Conservation (phyloP, 2,113 vertebrate genomes). For the Pelobates fuscus region DNA sequence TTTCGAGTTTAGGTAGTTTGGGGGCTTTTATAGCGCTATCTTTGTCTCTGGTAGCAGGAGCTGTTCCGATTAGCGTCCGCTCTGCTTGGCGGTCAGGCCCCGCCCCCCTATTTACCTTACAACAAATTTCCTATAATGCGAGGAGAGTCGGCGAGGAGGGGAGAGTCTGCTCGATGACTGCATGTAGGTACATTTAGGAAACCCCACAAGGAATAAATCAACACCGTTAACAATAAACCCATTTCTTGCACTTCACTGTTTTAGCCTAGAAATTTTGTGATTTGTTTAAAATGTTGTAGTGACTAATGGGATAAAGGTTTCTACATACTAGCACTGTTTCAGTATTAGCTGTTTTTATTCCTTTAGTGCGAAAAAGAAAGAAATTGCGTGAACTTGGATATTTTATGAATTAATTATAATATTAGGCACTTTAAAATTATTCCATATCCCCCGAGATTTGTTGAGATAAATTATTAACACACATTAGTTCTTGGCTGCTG, state of each 20-base stretch:
- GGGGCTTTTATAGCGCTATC: too few species aligned
- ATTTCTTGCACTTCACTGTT: conserved; percentile 9
- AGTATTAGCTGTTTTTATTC: neutral
- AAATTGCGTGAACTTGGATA: conserved; percentile 2
- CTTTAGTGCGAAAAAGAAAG: neutral
- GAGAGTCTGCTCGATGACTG: neutral
- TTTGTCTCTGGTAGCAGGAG: too few species aligned
- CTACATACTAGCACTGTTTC: neutral
- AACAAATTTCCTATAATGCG: neutral
- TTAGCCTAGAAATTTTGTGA: conserved; percentile 14
- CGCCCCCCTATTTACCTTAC: too few species aligned
- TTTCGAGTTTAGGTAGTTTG: too few species aligned
- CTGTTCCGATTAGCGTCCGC: too few species aligned
- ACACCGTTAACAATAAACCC: conserved; percentile 34
- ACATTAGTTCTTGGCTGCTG: conserved; percentile 46
- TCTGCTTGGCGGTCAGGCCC: too few species aligned
- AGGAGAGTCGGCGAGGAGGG: neutral
- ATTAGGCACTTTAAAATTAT: conserved; percentile 26
- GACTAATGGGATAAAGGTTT: neutral
- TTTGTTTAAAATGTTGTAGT: conserved; percentile 14
- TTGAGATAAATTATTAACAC: conserved; percentile 45
- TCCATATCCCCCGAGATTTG: neutral
- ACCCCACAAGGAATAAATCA: conserved; percentile 35
- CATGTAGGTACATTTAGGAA: conserved; percentile 32
- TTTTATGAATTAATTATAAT: conserved; percentile 32